Base-by-base conservation (phyloP, 2,797 vertebrate genomes). In the Arremon aurantiirostris region DNA sequence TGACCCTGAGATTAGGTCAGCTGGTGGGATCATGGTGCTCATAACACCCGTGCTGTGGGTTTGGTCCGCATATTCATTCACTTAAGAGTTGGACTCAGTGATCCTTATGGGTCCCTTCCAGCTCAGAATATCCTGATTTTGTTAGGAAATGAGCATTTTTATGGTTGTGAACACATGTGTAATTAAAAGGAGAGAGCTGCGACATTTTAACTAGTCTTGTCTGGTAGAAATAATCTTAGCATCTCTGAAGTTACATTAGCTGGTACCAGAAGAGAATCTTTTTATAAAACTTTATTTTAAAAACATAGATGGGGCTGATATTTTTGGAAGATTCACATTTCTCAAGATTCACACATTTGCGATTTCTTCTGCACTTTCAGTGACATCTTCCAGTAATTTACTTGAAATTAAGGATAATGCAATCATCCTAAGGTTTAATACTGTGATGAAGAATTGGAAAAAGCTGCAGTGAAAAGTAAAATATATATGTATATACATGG, bases 21-120 rank as follows among this genome's bases (percentile, higher is more conserved):
- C 12, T 53, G 35, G 11, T 42, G 32, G 32, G 14, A 66, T 27
- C 2, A 2, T 12, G 27, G 32, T 23, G 32, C 23, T 27, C 18
- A 19, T 8, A 44, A 42, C 14, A 6, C 26, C 14, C 2, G 0
- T 35, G 18, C 5, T 35, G 32, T 42, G 52, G 21, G 18, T 57
- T 52, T 50, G 14, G 42, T 23, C 37, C 27, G 14, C 27, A 23
- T 19, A 23, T 15, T 59, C 6, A 23, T 19, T 44, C 18, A 32
- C 6, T 52, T 23, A 32, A 27, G 12, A 9, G 8, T 0, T 57
- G 37, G 26, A 35, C 32, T 59, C 2, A 0, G 4, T 27, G 32
- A 27, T 44, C 18, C 37, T 75, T 23, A 15, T 19, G 18, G 32
- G 6, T 44, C 9, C 20, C 30, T 61, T 53, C 47, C 21, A 69